Evolutionary conservation across 2,888 invertebrate genomes (phyloP).

Genomic region (Chironomus tentans): DNA sequence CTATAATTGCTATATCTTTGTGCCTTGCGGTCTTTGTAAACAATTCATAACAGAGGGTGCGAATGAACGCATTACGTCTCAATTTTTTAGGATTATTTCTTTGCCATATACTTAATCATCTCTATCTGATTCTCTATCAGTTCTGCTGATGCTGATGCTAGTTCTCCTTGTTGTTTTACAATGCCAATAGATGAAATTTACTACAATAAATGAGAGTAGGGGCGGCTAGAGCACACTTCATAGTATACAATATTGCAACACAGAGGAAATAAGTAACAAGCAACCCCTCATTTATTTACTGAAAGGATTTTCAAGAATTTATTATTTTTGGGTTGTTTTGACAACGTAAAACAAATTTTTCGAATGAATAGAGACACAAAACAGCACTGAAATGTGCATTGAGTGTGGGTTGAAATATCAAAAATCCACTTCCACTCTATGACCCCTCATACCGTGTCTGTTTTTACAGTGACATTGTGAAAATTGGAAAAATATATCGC

Average conservation of each 20-base stretch:
- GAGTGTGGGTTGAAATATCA: too few relatives aligned
- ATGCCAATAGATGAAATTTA: too few relatives aligned
- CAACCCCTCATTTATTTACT: slow-evolving; percentile 23
- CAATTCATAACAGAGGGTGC: background rate
- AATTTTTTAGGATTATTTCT: slow-evolving; percentile 24
- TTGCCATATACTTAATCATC: slow-evolving; percentile 17
- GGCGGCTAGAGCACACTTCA: background rate
- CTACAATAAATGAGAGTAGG: too few relatives aligned
- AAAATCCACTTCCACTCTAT: too few relatives aligned
- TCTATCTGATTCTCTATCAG: background rate
- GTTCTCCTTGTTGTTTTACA: too few relatives aligned
- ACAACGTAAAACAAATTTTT: slow-evolving; percentile 23
- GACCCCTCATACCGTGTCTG: background rate
- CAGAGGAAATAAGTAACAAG: background rate
- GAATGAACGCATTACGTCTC: slow-evolving; percentile 8
- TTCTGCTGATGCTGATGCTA: too few relatives aligned
- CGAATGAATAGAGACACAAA: background rate
- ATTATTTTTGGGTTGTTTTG: slow-evolving; percentile 23
- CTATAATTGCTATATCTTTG: slow-evolving; percentile 19
- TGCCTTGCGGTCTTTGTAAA: slow-evolving; percentile 7
- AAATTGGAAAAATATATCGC: background rate
- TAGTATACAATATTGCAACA: background rate
- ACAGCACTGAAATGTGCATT: background rate
- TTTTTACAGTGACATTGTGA: background rate
- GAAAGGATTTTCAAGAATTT: slow-evolving; percentile 23